These are phyloP conservation scores for Diloba caeruleocephala DNA, from an alignment of 2,888 invertebrate species.

Conservation along the genomic window DNA sequence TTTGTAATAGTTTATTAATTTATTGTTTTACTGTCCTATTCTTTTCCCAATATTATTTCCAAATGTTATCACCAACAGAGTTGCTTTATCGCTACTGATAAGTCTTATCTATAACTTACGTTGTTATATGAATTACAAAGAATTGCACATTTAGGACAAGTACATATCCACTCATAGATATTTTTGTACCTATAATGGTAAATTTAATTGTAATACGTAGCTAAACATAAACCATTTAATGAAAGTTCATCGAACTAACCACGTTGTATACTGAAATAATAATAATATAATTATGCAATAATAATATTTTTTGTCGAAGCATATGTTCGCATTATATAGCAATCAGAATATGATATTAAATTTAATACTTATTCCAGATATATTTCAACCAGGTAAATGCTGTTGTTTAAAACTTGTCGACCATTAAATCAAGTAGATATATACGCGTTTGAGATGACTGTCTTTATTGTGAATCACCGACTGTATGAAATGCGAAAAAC, in stretches of 20 bases:
- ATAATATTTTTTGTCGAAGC: constrained; percentile 19
- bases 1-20: constrained; percentile 47
- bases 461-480: constrained; percentile 79
- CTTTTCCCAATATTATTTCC: constrained; percentile 58
- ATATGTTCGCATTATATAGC: constrained; percentile 20
- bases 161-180: constrained; percentile 10
- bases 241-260: constrained; percentile 45
- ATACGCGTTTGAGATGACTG: constrained; percentile 53
- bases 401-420: constrained; percentile 45
- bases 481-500: constrained; percentile 84
- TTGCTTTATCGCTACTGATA: constrained; percentile 84
- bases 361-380: neutral
- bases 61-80: constrained; percentile 80
- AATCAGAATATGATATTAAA: constrained; percentile 13
- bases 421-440: constrained; percentile 51
- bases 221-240: constrained; percentile 19
- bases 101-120: constrained; percentile 74
- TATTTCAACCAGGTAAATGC: constrained; percentile 2
- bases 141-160: constrained; percentile 69
- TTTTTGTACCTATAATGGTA: constrained; percentile 3
- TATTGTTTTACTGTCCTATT: constrained; percentile 49
- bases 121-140: constrained; percentile 67
- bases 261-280: constrained; percentile 15
- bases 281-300: constrained; percentile 30
- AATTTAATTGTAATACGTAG: constrained; percentile 12